A percentile compares a stretch with the other conserved stretches of the same genome.
phyloP scores from a whole-genome alignment of 2,113 vertebrate genomes.

The Ailurus styani region DNA sequence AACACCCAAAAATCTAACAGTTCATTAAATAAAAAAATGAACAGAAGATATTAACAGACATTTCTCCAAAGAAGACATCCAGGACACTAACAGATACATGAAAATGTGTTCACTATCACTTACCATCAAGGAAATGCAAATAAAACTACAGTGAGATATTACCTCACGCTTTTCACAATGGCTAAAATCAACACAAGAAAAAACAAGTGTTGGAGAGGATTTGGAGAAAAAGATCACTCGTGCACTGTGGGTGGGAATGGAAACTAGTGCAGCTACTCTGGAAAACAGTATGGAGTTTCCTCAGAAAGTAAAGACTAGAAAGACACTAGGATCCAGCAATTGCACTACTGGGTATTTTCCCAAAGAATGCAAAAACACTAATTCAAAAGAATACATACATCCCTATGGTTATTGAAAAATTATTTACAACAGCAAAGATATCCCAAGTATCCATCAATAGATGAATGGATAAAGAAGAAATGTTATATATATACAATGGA shows the following conservation, averaged over 20 bases:
- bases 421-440: background rate
- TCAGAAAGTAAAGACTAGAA: background rate
- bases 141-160: background rate
- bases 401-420: background rate
- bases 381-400: background rate
- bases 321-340: background rate
- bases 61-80: background rate
- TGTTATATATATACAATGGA: background rate
- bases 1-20: background rate
- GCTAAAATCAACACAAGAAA: background rate
- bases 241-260: background rate
- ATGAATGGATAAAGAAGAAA: background rate
- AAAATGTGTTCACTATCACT: background rate
- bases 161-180: background rate
- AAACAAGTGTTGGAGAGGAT: background rate
- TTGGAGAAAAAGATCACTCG: background rate
- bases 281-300: background rate
- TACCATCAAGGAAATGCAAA: background rate
- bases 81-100: background rate
- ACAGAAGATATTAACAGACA: background rate
- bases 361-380: background rate
- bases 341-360: background rate
- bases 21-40: background rate
- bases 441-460: background rate
- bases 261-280: background rate